These are phyloP conservation scores for Calidris pygmaea DNA, from an alignment of 2,113 vertebrate genomes.

Conservation along the genomic window DNA sequence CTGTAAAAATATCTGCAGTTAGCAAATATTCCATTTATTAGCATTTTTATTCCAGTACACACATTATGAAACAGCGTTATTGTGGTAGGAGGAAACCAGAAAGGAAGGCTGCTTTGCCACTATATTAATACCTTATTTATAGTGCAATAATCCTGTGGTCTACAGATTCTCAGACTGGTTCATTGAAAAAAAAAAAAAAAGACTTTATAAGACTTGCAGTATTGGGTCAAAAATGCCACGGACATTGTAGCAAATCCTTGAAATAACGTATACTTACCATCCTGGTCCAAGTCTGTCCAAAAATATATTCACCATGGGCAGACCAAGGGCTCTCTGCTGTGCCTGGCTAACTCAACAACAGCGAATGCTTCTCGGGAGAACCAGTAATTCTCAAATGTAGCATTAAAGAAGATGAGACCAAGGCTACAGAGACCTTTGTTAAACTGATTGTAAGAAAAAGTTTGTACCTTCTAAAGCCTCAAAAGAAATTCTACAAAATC, in stretches of 20 bases:
- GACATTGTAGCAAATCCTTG: background rate
- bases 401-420: background rate
- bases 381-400: background rate
- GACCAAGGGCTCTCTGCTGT: background rate
- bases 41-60: background rate
- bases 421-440: background rate
- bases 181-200: too few relatives aligned
- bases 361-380: background rate
- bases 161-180: background rate
- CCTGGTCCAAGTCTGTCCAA: background rate
- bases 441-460: background rate
- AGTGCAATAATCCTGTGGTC: background rate
- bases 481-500: background rate
- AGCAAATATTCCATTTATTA: background rate
- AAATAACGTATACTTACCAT: background rate
- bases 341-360: background rate
- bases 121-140: background rate
- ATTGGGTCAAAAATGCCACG: background rate
- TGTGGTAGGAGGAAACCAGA: background rate
- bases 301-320: background rate
- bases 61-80: background rate
- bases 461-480: background rate
- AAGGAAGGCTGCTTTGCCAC: background rate
- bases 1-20: background rate
- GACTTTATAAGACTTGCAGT: background rate